These are phyloP conservation scores for Thamnophis elegans DNA, from an alignment of 2,797 vertebrate genomes.

Conservation along the genomic window DNA sequence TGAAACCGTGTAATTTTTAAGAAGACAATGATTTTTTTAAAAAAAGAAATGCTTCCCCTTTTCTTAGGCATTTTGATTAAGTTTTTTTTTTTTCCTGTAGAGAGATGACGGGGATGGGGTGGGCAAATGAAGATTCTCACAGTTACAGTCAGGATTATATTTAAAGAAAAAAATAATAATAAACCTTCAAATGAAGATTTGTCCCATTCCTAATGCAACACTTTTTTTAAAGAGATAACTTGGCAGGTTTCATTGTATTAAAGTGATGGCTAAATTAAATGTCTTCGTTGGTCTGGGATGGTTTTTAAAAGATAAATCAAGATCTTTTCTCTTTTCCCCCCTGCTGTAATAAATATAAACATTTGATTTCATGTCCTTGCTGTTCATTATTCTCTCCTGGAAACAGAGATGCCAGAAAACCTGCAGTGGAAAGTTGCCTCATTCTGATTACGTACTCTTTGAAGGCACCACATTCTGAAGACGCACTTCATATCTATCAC, in stretches of 20 bases:
- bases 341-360: constrained; percentile 75
- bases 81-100: constrained; percentile 56
- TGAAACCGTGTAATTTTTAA: constrained; percentile 55
- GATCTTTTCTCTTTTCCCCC: constrained; percentile 49
- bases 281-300: constrained; percentile 70
- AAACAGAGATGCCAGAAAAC: not conserved
- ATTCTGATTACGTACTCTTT: not conserved
- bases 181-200: constrained; percentile 30
- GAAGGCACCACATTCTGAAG: not conserved
- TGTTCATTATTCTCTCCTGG: constrained; percentile 46
- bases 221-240: constrained; percentile 43
- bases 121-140: constrained; percentile 54
- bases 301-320: constrained; percentile 67
- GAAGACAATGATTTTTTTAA: constrained; percentile 41
- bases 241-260: constrained; percentile 64
- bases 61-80: constrained; percentile 61
- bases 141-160: constrained; percentile 60
- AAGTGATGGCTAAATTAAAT: constrained; percentile 74
- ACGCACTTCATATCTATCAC: not conserved
- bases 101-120: constrained; percentile 40
- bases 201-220: constrained; percentile 33
- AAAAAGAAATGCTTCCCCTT: constrained; percentile 54
- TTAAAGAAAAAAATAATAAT: constrained; percentile 28
- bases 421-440: not conserved
- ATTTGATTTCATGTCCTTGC: constrained; percentile 54